Conservation (phyloP, 2,113 vertebrate genomes). For the Crotalus horridus region DNA sequence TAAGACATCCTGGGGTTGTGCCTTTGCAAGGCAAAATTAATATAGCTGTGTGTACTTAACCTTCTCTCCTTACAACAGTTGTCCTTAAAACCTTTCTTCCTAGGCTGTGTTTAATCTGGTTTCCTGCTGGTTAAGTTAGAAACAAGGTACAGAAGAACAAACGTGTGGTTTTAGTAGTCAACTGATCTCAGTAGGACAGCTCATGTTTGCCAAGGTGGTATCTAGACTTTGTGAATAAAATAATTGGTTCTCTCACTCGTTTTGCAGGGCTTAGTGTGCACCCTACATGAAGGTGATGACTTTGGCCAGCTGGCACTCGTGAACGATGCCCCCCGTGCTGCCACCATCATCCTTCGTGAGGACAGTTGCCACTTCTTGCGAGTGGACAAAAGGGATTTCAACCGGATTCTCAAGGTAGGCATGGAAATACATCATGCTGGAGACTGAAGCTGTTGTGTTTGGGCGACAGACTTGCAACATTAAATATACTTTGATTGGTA, state of each 20-base stretch:
- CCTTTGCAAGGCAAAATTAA: not conserved
- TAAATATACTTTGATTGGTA: not conserved
- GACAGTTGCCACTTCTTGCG: slow-evolving; percentile 94
- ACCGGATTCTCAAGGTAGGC: slow-evolving; percentile 89
- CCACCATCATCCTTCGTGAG: slow-evolving; percentile 90
- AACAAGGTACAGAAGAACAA: not conserved
- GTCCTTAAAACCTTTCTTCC: not conserved
- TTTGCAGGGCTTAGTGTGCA: slow-evolving; percentile 86
- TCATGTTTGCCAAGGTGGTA: not conserved
- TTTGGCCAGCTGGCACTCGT: slow-evolving; percentile 92
- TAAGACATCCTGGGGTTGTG: not conserved
- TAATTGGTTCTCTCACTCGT: not conserved
- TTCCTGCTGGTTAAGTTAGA: not conserved
- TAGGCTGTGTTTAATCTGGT: not conserved
- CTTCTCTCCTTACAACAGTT: not conserved
- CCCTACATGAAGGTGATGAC: slow-evolving; percentile 89
- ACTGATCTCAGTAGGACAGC: not conserved
- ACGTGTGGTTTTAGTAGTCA: not conserved
- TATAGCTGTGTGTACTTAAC: too few relatives aligned
- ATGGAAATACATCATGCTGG: not conserved
- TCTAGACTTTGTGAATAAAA: not conserved
- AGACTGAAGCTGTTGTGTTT: not conserved
- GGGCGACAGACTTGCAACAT: not conserved
- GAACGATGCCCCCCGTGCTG: slow-evolving; percentile 88
- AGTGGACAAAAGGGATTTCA: slow-evolving; percentile 94